These are phyloP conservation scores for Emydoidea blandingii DNA, from an alignment of 2,797 vertebrate species.

Conservation along the genomic window DNA sequence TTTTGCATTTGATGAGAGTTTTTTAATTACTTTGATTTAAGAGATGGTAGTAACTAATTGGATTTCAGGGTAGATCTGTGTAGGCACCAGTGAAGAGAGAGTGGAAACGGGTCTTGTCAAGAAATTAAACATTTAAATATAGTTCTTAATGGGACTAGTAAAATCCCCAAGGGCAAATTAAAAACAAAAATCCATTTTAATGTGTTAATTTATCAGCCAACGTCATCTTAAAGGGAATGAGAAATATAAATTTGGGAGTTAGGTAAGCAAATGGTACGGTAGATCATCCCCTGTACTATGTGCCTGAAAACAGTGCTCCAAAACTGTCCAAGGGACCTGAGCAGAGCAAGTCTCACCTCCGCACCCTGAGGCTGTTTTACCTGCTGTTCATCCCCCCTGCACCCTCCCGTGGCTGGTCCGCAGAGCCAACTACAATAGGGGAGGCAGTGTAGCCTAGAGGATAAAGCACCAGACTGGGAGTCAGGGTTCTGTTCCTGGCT, in stretches of 20 bases:
- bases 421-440: background rate
- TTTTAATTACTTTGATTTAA: constrained; percentile 55
- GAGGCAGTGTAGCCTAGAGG: background rate
- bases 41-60: constrained; percentile 54
- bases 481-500: background rate
- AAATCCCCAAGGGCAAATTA: constrained; percentile 57
- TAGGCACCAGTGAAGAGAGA: constrained; percentile 9
- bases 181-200: constrained; percentile 43
- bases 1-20: background rate
- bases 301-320: background rate
- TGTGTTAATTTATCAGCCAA: constrained; percentile 57
- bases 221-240: constrained; percentile 4
- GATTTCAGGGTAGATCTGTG: constrained; percentile 43
- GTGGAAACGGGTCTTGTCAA: constrained; percentile 57
- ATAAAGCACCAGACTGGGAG: background rate
- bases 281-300: background rate
- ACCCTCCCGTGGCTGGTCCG: too few species aligned
- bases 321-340: background rate
- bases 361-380: too few species aligned
- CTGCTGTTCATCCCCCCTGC: background rate
- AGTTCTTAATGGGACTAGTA: constrained; percentile 60
- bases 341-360: background rate
- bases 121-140: constrained; percentile 72
- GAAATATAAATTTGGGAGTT: background rate
- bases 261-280: background rate